Evolutionary conservation across 2,797 vertebrate species (phyloP).

Genomic region (Spatula clypeata): DNA sequence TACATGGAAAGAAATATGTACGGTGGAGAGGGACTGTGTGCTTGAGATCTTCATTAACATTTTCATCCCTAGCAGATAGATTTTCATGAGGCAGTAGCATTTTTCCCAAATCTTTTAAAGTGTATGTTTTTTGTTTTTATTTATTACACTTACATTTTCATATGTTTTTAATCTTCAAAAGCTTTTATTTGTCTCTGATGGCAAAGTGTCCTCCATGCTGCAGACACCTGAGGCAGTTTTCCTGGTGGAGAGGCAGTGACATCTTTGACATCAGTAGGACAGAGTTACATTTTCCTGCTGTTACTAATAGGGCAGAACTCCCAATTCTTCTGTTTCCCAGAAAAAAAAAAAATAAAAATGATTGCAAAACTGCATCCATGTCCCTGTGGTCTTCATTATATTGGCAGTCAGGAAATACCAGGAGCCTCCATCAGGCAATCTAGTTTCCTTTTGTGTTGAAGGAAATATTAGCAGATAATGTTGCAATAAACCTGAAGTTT

Average conservation of each 20-base stretch:
- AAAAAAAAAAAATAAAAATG: background rate
- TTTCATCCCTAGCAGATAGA: background rate
- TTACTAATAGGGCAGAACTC: background rate
- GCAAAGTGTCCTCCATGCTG: fast-evolving
- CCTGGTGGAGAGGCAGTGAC: background rate
- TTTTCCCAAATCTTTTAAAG: background rate
- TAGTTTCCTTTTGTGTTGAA: background rate
- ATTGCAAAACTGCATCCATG: background rate
- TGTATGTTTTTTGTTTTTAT: background rate
- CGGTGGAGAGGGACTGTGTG: background rate
- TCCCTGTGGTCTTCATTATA: slow-evolving; percentile 1
- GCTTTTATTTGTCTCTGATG: background rate
- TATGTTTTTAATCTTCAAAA: background rate
- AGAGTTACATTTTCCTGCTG: background rate
- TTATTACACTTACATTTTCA: background rate
- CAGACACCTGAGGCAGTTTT: background rate
- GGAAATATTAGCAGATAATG: background rate
- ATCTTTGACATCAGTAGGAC: background rate
- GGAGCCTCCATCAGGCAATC: background rate
- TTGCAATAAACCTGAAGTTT: background rate
- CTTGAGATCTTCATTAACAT: background rate
- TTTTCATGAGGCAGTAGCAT: background rate
- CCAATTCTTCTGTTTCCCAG: background rate
- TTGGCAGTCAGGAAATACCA: background rate
- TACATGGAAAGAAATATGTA: fast-evolving